Base-by-base conservation (phyloP, 1,140 invertebrate species). In the Agrilus planipennis region DNA sequence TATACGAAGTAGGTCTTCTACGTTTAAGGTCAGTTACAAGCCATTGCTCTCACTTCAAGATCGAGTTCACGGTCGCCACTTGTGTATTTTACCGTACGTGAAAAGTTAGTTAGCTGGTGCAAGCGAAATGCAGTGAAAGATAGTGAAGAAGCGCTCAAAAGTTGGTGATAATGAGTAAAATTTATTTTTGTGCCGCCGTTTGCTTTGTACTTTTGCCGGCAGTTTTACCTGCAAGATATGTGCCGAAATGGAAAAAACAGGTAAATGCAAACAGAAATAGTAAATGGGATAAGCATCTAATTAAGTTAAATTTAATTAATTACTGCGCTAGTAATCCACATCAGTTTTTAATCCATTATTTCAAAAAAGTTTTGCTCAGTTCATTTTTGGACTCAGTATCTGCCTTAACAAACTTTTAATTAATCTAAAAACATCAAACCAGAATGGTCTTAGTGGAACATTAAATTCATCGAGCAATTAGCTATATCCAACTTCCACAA, bases 171-270 rank as follows among this genome's bases (percentile, higher is more conserved):
- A 17, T 15, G 19, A 16, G n/a, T n/a, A n/a, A n/a, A n/a, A n/a
- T n/a, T n/a, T n/a, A n/a, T n/a, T n/a, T n/a, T n/a, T n/a, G n/a
- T n/a, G n/a, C n/a, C n/a, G n/a, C 32, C n/a, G 50, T 9, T 29
- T 49, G 12, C 39, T 44, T 44, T 23, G 36, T 46, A 11, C 16
- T 49, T 18, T 4, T 54, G 15, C 40, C 37, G 15, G 38, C 22
- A 39, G 45, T 49, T 22, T 14, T 25, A 3, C 18, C 68, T 37
- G 64, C 65, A 11, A 76, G 74, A 57, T 79, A 81, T 55, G 68
- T 84, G 31, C 82, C 83, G 2, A 81, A 84, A 55, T 86, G 83
- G 83, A 86, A 85, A 57, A 83, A 84, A 58, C 75, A 79, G 66
- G 78, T 79, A 46, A 41, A 35, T 40, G 19, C 28, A 36, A 34